Evolutionary conservation across 2,797 vertebrate genomes (phyloP), one percentile per base, ranked within the genome.

Genomic region (Smutsia temminckii): DNA sequence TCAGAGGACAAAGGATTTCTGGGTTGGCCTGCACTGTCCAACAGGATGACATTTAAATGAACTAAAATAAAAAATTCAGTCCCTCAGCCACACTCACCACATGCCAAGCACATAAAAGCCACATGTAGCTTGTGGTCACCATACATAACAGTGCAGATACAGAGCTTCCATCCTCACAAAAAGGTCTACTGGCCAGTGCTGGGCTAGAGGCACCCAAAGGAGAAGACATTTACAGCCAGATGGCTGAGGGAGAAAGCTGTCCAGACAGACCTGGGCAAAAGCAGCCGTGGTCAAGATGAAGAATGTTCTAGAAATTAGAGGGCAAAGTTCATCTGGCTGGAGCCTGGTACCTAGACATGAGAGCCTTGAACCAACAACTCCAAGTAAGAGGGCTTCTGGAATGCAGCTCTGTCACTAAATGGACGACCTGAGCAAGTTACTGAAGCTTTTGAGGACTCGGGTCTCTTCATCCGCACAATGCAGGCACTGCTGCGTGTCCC

Each of bases 51-150:
- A 84, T 57, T 94, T 49, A 85, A 42, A 66, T 81, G 23, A 71
- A 83, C 13, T 29, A 66, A 86, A 87, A 87, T n/a, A 18, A 61
- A 80, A 96, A 84, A 89, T 55, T 83, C 71, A 88, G 63, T 63
- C 90, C 80, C 72, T 85, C 17, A 42, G 86, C 85, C 61, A 85
- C 10, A 59, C 20, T 85, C 61, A 7, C 57, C 61, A 80, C 25
- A 88, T 29, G 63, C 64, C 59, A 85, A 87, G n/a, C 32, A 20
- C 55, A 89, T 64, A 81, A 91, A 75, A 79, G 32, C n/a, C 37
- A 32, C 20, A 37, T 5, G 13, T 37, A 40, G 29, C 49, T 69
- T 34, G 11, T 13, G 49, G 49, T 42, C 27, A 79, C 66, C 21
- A 85, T 7, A 61, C 0, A 57, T 49, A 32, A 77, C 55, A 89